These are phyloP conservation scores for Bibio marci DNA, from an alignment of 2,888 invertebrate genomes.

Conservation along the genomic window DNA sequence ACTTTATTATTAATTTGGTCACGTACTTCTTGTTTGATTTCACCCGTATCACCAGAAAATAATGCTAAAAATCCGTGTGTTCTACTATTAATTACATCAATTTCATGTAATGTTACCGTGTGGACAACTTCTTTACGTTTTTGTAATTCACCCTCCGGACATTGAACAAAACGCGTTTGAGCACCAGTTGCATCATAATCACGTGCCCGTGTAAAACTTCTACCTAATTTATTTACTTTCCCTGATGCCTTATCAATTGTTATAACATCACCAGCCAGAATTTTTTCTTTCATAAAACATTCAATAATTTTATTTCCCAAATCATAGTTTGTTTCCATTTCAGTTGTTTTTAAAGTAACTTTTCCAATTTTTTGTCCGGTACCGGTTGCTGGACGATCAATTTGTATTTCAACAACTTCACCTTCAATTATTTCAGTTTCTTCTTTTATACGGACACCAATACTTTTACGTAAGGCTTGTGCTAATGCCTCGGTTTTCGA, in stretches of 20 bases:
- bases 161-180: constrained; percentile 84
- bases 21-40: constrained; percentile 92
- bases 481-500: constrained; percentile 97
- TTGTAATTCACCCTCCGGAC: constrained; percentile 96
- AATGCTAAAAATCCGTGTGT: constrained; percentile 95
- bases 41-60: constrained; percentile 98
- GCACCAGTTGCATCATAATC: constrained; percentile 95
- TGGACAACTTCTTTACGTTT: constrained; percentile 96
- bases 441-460: constrained; percentile 92
- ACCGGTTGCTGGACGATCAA: constrained; percentile 87
- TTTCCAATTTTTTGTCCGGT: constrained; percentile 68
- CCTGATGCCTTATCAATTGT: constrained; percentile 98
- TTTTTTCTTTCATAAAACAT: constrained; percentile 88
- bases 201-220: constrained; percentile 88
- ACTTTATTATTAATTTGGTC: constrained; percentile 97
- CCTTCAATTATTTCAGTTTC: constrained; percentile 98
- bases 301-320: constrained; percentile 97
- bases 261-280: constrained; percentile 89
- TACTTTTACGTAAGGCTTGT: constrained; percentile 91
- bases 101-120: constrained; percentile 96
- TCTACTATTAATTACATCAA: constrained; percentile 96
- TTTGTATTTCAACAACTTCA: constrained; percentile 94
- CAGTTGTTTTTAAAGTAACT: constrained; percentile 92
- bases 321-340: constrained; percentile 99
- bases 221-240: constrained; percentile 74